Evolutionary conservation across 2,888 invertebrate genomes (phyloP).

Genomic region (Philonicus albiceps): DNA sequence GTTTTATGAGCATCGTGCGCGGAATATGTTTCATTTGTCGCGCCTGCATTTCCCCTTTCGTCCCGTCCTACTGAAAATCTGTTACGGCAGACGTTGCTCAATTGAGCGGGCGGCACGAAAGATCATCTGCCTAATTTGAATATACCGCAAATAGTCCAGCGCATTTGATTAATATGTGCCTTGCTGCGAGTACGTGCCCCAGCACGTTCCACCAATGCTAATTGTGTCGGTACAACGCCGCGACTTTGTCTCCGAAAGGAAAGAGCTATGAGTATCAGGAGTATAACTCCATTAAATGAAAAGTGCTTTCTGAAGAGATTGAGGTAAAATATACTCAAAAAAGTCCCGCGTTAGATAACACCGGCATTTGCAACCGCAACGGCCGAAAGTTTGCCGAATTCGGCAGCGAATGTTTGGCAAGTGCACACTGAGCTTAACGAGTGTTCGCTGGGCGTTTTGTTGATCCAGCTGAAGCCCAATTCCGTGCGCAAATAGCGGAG

Average conservation of each 20-base stretch:
- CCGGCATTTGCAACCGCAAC: background rate
- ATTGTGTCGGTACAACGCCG: background rate
- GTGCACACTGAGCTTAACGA: background rate
- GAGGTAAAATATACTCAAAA: background rate
- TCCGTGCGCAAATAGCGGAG: background rate
- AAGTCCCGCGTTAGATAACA: background rate
- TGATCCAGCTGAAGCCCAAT: background rate
- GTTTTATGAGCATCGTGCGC: conserved; percentile 2
- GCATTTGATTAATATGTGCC: background rate
- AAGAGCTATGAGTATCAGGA: background rate
- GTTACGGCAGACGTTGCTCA: background rate
- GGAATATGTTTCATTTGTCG: background rate
- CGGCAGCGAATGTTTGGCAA: background rate
- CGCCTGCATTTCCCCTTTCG: background rate
- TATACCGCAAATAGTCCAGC: background rate
- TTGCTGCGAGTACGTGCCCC: background rate
- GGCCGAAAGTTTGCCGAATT: background rate
- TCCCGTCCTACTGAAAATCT: background rate
- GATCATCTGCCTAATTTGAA: conserved; percentile 24
- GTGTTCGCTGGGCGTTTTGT: background rate
- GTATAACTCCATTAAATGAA: no score
- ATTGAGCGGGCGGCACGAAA: background rate
- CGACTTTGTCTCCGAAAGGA: background rate
- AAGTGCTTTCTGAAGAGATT: background rate
- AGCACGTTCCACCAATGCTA: background rate